Evolutionary conservation across 2,113 vertebrate genomes (phyloP), one percentile per base, ranked within the genome.

Genomic region (Rallus limicola): DNA sequence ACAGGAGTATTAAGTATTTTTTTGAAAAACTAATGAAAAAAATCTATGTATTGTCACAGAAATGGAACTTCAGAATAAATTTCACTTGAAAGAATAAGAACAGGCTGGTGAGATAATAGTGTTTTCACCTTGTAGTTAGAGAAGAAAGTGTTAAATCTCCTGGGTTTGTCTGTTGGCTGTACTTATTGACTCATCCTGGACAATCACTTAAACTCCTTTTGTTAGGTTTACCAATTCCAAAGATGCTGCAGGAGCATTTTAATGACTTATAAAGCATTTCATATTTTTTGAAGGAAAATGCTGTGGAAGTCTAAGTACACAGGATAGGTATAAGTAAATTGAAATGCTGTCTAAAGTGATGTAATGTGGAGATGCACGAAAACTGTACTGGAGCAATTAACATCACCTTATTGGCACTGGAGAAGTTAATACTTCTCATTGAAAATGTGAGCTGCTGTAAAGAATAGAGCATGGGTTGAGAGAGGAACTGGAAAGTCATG

Each of bases 41-140:
- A 81, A 63, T 72, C 58, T 65, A 42, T 77, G 33, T 72, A 21
- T 58, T 94, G 71, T 78, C 50, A 65, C 44, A 59, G 81, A 90
- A 93, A 94, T 53, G 25, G 46, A 48, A 85, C 75, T 90, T 91
- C 24, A 52, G 74, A 86, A 83, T 88, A 88, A 88, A 92, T 93
- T 81, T 76, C 50, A 63, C 44, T 65, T 76, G 68, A 77, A 76
- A 74, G 63, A 77, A 14, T 50, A 68, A 82, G 62, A 85, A 36
- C 56, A 81, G 16, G 19, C 8, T 83, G 25, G 59, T 65, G 50
- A 93, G 71, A 52, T n/a, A 88, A 83, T 5, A 69, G 38, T 42
- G 75, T 88, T 92, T 88, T 62, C 33, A 44, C 60, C 24, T 69
- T 58, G 38, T 74, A 17, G 24, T 70, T 59, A 70, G 76, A 65